Evolutionary conservation across 1,140 invertebrate genomes (phyloP), one percentile per base, ranked within the genome.

Genomic region (Zophobas morio): DNA sequence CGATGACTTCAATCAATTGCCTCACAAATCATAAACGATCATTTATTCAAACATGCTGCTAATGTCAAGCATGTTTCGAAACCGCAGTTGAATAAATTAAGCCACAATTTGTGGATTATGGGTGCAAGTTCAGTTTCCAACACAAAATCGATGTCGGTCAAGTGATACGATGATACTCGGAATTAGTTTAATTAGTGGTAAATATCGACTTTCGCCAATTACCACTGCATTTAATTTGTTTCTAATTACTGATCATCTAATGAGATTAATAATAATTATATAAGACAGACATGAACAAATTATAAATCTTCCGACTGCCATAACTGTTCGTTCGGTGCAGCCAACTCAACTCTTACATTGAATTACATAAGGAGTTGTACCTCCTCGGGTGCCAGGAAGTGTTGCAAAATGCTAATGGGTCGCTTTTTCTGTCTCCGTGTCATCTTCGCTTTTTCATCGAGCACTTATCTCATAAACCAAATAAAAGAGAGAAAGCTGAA

Each of bases 171-270:
- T 54, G 53, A 54, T 54, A 33, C 53, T 54, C 53, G 3, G n/a
- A 36, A 60, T 60, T 60, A 36, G 32, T 35, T 3, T 60, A 60
- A 60, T 60, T 60, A 20, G 56, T 8, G 6, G 8, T 2, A 1
- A 60, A 60, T 60, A 60, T 60, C 56, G 56, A 60, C 56, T 60
- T 60, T 60, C 56, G 35, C 56, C 35, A 60, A 60, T 60, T 60
- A 60, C 35, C n/a, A 35, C 35, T 2, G 6, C 1, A 20, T 51
- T 34, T 35, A 57, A 57, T 57, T 57, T 34, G 54, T 57, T 6
- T 8, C 6, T 37, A 37, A 60, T 60, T 60, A 39, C 35, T 2
- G 1, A 37, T 8, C 36, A n/a, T 60, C 42, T 46, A 46, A 46
- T 8, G 37, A n/a, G 56, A 60, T 60, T 53, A 6, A 53, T 60